A percentile compares a stretch with the other conserved stretches of the same genome.
Evolutionary conservation across 2,113 vertebrate species (phyloP).

Genomic region (Melanerpes formicivorus): DNA sequence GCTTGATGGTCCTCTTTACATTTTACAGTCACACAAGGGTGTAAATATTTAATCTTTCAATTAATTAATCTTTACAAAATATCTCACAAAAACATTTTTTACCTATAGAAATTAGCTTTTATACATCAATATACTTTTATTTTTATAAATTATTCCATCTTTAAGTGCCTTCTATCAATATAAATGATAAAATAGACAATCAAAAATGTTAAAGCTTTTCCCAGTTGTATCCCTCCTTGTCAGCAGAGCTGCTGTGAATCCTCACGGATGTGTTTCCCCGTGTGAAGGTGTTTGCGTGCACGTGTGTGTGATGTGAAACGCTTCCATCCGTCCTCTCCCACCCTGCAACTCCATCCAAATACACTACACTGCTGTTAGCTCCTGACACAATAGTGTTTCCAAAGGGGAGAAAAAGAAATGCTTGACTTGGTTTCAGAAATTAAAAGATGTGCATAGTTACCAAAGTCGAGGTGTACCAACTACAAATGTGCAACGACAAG

Average conservation of each 20-base stretch:
- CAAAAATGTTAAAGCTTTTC: constrained; percentile 77
- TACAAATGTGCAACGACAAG: constrained; percentile 77
- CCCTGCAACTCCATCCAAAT: constrained; percentile 53
- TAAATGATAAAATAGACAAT: constrained; percentile 92
- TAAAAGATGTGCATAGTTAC: constrained; percentile 84
- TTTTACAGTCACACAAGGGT: constrained; percentile 74
- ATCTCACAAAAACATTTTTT: constrained; percentile 83
- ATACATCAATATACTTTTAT: constrained; percentile 86
- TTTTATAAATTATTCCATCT: constrained; percentile 90
- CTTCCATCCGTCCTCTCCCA: constrained; percentile 66
- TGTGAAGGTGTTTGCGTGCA: background rate
- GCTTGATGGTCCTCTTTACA: constrained; percentile 70
- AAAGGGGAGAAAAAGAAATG: constrained; percentile 62
- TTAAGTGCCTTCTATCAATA: constrained; percentile 88
- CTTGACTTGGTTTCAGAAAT: constrained; percentile 74
- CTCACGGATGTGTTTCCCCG: constrained; percentile 36
- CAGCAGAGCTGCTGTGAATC: constrained; percentile 74
- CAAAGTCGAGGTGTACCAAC: constrained; percentile 78
- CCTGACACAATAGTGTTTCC: constrained; percentile 56
- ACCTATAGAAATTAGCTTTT: constrained; percentile 86
- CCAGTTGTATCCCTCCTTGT: constrained; percentile 77
- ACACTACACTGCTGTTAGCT: constrained; percentile 58
- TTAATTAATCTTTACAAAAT: constrained; percentile 83
- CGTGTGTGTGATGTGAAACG: constrained; percentile 37
- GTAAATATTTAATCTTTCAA: constrained; percentile 77